Conservation (phyloP, 1,140 invertebrate genomes). For the Drosophila repleta region DNA sequence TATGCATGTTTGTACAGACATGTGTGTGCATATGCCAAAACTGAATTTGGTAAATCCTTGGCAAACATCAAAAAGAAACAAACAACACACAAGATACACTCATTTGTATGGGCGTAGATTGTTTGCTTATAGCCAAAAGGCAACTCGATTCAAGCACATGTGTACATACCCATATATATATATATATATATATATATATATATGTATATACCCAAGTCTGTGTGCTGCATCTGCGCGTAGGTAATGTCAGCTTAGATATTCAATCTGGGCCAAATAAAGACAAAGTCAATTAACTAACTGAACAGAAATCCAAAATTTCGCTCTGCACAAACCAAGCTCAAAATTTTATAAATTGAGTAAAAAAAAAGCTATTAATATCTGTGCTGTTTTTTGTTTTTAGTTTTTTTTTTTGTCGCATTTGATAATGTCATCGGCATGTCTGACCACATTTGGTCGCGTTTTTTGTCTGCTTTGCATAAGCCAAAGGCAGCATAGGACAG, state of each 20-base stretch:
- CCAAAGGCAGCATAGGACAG: conserved; percentile 10
- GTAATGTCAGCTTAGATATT: conserved; percentile 39
- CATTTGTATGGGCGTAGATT: conserved; percentile 21
- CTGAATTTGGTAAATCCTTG: conserved; percentile 38
- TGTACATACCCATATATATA: background rate
- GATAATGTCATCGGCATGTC: conserved; percentile 47
- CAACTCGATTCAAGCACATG: conserved; percentile 3
- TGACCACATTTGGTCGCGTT: conserved; percentile 31
- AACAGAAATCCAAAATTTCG: conserved; percentile 27
- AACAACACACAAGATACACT: background rate
- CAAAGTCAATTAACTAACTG: conserved; percentile 41
- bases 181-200: background rate
- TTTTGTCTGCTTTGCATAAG: conserved; percentile 29
- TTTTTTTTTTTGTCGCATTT: background rate
- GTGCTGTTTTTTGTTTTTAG: background rate
- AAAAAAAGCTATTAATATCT: conserved; percentile 12
- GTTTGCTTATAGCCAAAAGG: conserved; percentile 9
- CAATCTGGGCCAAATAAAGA: conserved; percentile 33
- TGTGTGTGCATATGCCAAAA: background rate
- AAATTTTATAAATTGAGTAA: conserved; percentile 8
- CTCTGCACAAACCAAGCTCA: conserved; percentile 3
- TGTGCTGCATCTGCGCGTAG: conserved; percentile 29
- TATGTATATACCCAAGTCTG: background rate
- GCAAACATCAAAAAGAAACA: conserved; percentile 3
- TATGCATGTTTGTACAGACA: background rate